Base-by-base conservation (phyloP, 1,140 invertebrate genomes). In the Trichoplusia ni region DNA sequence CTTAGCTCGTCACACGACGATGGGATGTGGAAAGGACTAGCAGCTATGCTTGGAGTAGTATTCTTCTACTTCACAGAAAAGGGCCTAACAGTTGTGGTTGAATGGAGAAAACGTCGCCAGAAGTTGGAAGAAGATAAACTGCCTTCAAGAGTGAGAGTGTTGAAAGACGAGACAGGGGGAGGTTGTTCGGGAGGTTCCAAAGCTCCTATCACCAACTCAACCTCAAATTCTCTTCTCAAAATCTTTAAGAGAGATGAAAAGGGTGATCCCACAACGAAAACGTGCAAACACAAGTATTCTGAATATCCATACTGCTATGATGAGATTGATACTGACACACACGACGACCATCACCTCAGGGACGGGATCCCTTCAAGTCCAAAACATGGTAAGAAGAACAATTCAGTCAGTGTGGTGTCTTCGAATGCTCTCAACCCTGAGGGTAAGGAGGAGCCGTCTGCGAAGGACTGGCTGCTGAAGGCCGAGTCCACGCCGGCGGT, bases 61-160 rank as follows among this genome's bases (percentile, higher is more conserved):
- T 93, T 97, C 79, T 98, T 98, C 86, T 98, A 97, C 82, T 93
- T 97, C 54, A 95, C 94, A 6, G 97, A 98, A 82, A 95, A 96
- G 82, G 92, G 95, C 1, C 87, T 98, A 16, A 95, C 94, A 3
- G 92, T 97, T 67, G 92, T 95, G n/a, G 93, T 94, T 0, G 95
- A 96, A 79, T 96, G 95, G 94, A 91, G 95, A 23, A 96, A 96
- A 75, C 89, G 91, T 44, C 90, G 91, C 19, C 92, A 93, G 79
- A 93, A 92, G 56, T 92, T 92, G 35, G 91, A 93, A 63, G 92
- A 92, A 44, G 91, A 92, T 46, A 92, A 92, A 77, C 86, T 94
- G 16, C 93, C 94, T 0, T 87, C 93, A 2, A 91, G 93, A 38
- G 93, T 94, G 0, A 79, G 93, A 60, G 94, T 95, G 0, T 92